These are phyloP conservation scores for Drosophila sucinea DNA, from an alignment of 1,140 invertebrate genomes.

Conservation along the genomic window DNA sequence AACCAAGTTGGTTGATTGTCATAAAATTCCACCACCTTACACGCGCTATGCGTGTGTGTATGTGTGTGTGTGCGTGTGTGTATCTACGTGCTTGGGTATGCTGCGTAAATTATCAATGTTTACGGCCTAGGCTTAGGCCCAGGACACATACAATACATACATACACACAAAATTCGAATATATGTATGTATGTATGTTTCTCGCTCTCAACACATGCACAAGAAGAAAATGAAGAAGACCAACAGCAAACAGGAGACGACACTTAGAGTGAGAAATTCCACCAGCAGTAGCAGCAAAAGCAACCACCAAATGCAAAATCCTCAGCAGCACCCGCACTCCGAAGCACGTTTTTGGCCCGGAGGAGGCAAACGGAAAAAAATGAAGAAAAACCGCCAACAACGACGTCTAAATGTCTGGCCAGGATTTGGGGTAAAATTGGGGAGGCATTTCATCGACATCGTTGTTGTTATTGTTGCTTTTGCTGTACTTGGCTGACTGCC, in stretches of 20 bases:
- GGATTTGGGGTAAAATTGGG: constrained; percentile 26
- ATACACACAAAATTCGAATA: too few species aligned
- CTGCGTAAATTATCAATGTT: constrained; percentile 66
- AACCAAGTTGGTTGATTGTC: constrained; percentile 54
- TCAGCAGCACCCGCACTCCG: neutral
- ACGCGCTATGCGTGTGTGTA: constrained; percentile 2
- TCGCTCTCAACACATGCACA: constrained; percentile 34
- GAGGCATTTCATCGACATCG: neutral
- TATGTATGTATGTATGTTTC: constrained; percentile 16
- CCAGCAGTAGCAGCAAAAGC: constrained; percentile 39
- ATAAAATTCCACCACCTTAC: constrained; percentile 74
- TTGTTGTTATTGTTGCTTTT: neutral
- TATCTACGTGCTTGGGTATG: constrained; percentile 42
- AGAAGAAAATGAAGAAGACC: constrained; percentile 30
- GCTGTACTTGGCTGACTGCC: constrained; percentile 20
- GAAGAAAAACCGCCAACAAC: constrained; percentile 20
- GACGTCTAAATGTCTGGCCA: constrained; percentile 55
- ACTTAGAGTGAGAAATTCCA: constrained; percentile 56
- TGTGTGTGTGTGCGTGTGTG: constrained; percentile 9
- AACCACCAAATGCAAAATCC: constrained; percentile 35
- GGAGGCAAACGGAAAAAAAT: constrained; percentile 17
- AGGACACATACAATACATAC: neutral
- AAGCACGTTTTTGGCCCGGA: constrained; percentile 24
- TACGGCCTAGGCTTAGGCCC: constrained; percentile 42
- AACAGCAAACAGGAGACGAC: constrained; percentile 12